Base-by-base conservation (phyloP, 2,113 vertebrate genomes). In the Ornithorhynchus anatinus region DNA sequence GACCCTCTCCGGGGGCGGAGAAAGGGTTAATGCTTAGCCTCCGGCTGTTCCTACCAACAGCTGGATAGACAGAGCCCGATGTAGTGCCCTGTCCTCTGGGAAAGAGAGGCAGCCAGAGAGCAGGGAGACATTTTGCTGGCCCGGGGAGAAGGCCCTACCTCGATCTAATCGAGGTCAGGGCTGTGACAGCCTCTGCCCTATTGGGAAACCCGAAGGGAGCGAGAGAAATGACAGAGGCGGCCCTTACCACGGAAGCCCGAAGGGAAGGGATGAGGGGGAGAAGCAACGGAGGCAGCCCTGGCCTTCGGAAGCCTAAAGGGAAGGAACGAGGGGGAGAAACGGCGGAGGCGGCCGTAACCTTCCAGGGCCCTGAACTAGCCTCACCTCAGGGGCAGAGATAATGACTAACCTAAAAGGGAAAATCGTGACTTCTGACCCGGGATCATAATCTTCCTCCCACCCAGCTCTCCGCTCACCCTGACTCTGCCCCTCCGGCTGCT, bases 11-110 rank as follows among this genome's bases (percentile, higher is more conserved):
- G 22, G 31, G 57, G 39, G 56, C 47, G 0, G 2, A 38, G 1
- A 66, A 69, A 81, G 80, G n/a, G n/a, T n/a, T n/a, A n/a, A n/a
- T n/a, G n/a, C n/a, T n/a, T n/a, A n/a, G n/a, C n/a, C n/a, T n/a
- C 56, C 85, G 77, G 69, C 77, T 77, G 69, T 75, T 65, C 59
- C 23, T 1, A 69, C 32, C n/a, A 36, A 67, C 72, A 79, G 78
- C 78, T 85, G 72, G 65, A 67, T 58, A 75, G 39, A 74, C 56
- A 76, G 25, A 20, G 40, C 10, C 22, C 50, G 37, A 54, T 20
- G 6, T 29, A 5, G 2, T 1, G 59, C 77, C 82, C 79, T 44
- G 59, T 54, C 59, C 66, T 79, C 38, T 43, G 51, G 61, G 66
- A 75, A 47, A 38, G 35, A 39, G 17, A n/a, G 3, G 47, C 25